Evolutionary conservation across 1,140 invertebrate species (phyloP).

Genomic region (Aleiodes sp.): DNA sequence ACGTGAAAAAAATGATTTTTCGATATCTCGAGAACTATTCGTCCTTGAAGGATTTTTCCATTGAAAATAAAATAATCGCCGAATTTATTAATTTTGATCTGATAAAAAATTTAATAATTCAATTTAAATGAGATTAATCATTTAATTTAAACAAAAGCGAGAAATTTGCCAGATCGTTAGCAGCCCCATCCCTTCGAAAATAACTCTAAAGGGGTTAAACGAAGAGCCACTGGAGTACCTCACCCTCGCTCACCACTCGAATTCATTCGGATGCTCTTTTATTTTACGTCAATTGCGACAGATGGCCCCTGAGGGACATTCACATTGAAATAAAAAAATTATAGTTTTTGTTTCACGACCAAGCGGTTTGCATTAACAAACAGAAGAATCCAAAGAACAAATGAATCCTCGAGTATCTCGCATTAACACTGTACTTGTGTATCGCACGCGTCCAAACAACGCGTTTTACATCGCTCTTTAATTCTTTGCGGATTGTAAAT

Average conservation of each 20-base stretch:
- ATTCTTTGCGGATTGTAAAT: slow-evolving; percentile 3
- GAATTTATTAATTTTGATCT: no score
- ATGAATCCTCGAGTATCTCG: slow-evolving; percentile 39
- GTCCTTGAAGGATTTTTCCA: no score
- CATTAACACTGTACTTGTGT: background rate
- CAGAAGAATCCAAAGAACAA: slow-evolving; percentile 62
- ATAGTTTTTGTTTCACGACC: slow-evolving; percentile 63
- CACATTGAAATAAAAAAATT: background rate
- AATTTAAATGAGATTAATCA: slow-evolving; percentile 12
- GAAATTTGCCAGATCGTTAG: background rate
- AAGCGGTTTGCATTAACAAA: slow-evolving; percentile 59
- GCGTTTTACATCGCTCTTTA: slow-evolving; percentile 31
- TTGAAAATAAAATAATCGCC: no score
- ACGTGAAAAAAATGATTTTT: no score
- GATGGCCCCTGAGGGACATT: slow-evolving; percentile 50
- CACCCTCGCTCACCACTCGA: slow-evolving; percentile 46
- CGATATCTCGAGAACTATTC: no score
- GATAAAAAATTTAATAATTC: background rate
- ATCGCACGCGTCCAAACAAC: slow-evolving; percentile 61
- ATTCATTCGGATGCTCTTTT: slow-evolving; percentile 56
- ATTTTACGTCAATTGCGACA: slow-evolving; percentile 49
- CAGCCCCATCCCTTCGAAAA: background rate
- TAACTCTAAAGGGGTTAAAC: slow-evolving; percentile 56
- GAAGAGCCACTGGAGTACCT: slow-evolving; percentile 64
- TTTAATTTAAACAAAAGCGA: slow-evolving; percentile 24